These are phyloP conservation scores for Lagorchestes hirsutus DNA, from an alignment of 2,797 vertebrate species.

Conservation along the genomic window DNA sequence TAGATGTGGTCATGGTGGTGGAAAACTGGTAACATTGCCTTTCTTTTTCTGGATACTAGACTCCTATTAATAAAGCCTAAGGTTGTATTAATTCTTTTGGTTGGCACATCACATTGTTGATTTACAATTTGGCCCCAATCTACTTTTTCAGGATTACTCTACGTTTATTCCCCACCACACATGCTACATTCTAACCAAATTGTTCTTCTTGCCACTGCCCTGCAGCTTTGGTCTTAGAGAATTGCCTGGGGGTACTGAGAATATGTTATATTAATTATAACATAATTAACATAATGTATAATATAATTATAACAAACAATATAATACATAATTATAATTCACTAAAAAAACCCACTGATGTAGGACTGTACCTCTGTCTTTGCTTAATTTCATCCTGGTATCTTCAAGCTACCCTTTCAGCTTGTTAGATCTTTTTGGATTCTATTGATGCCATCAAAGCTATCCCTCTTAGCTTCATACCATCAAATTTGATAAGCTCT, in stretches of 20 bases:
- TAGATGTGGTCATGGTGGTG: neutral
- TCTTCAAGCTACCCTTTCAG: neutral
- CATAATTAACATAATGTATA: too few relatives aligned
- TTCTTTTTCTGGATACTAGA: too few relatives aligned
- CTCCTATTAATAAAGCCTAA: neutral
- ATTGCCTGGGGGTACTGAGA: too few relatives aligned
- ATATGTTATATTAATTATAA: too few relatives aligned
- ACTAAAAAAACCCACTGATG: neutral
- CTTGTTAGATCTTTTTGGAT: neutral
- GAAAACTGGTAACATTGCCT: neutral
- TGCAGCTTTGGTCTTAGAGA: too few relatives aligned
- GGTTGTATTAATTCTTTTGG: too few relatives aligned
- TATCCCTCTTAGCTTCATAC: neutral
- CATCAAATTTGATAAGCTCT: neutral
- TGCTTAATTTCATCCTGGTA: neutral
- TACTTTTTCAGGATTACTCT: too few relatives aligned
- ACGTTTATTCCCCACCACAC: too few relatives aligned
- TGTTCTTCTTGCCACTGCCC: too few relatives aligned
- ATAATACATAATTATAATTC: neutral
- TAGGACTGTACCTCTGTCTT: neutral
- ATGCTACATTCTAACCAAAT: too few relatives aligned
- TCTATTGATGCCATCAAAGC: neutral
- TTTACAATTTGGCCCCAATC: too few relatives aligned
- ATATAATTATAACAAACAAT: neutral
- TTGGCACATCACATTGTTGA: too few relatives aligned